Evolutionary conservation across 2,797 vertebrate genomes (phyloP).

Genomic region (Takifugu ocellatus): DNA sequence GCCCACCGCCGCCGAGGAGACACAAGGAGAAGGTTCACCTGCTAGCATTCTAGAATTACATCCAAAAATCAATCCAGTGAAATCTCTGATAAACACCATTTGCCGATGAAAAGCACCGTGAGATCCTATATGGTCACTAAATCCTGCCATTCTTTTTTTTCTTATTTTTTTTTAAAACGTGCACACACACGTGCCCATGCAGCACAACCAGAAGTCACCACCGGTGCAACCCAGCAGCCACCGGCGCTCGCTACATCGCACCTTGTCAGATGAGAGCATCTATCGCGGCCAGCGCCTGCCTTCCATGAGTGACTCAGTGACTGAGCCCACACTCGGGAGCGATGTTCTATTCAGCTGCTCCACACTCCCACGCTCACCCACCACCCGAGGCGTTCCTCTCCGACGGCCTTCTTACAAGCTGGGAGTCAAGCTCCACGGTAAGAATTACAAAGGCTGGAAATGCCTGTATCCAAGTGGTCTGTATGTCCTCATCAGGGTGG

Average conservation of each 20-base stretch:
- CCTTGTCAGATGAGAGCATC: conserved; percentile 97
- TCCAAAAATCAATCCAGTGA: neutral
- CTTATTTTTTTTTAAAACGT: neutral
- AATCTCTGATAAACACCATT: neutral
- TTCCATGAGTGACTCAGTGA: conserved; percentile 70
- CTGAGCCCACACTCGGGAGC: conserved; percentile 84
- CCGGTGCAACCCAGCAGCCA: conserved; percentile 78
- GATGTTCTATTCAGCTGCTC: conserved; percentile 97
- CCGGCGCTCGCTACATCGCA: conserved; percentile 90
- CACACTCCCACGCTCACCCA: conserved; percentile 87
- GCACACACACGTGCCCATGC: conserved; percentile 9
- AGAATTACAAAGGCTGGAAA: neutral
- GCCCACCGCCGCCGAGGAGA: conserved; percentile 56
- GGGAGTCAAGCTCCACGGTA: conserved; percentile 94
- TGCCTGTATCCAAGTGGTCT: too few relatives aligned
- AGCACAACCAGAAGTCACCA: conserved; percentile 73
- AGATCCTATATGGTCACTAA: too few relatives aligned
- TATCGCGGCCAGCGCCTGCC: conserved; percentile 92
- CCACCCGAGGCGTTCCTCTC: conserved; percentile 88
- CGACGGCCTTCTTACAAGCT: conserved; percentile 94
- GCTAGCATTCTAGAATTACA: neutral
- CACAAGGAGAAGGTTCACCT: conserved; percentile 67
- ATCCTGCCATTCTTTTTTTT: neutral
- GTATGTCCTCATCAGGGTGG: neutral
- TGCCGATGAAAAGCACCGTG: too few relatives aligned